Evolutionary conservation across 2,888 invertebrate genomes (phyloP).

Genomic region (Meandrusa payeni): DNA sequence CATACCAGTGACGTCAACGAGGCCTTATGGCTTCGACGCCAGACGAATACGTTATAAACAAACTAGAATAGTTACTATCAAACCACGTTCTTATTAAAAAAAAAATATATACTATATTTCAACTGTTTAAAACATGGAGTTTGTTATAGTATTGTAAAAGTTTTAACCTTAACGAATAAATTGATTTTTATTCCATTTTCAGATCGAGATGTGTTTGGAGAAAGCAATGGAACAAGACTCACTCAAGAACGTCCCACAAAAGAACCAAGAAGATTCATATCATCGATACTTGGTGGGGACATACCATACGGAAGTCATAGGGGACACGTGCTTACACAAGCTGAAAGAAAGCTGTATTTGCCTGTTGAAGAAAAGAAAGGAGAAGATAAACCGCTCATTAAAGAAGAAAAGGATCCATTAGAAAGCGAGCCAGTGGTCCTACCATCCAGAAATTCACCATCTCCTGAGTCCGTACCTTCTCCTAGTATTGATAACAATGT

Average conservation of each 20-base stretch:
- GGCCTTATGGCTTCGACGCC: conserved; percentile 69
- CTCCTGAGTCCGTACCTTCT: conserved; percentile 80
- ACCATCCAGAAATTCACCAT: conserved; percentile 71
- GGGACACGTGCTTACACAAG: conserved; percentile 89
- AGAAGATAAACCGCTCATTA: conserved; percentile 76
- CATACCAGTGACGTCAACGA: conserved; percentile 79
- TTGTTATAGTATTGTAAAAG: no score
- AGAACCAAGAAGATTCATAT: conserved; percentile 85
- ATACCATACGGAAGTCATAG: conserved; percentile 89
- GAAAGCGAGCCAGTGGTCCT: conserved; percentile 83
- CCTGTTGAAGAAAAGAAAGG: conserved; percentile 82
- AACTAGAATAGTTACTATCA: conserved; percentile 49
- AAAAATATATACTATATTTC: no score
- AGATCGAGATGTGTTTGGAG: conserved; percentile 78
- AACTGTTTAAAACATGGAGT: no score
- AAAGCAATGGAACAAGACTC: conserved; percentile 51
- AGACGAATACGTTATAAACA: conserved; percentile 66
- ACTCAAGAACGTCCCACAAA: conserved; percentile 59
- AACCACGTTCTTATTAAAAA: conserved; percentile 34
- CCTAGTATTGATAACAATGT: conserved; percentile 85
- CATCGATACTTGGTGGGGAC: conserved; percentile 90
- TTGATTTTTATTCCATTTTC: conserved; percentile 34
- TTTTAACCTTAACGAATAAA: no score
- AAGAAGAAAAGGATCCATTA: conserved; percentile 84
- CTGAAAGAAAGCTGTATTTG: conserved; percentile 90